Base-by-base conservation (phyloP, 2,797 vertebrate species). In the Calcarius lapponicus region DNA sequence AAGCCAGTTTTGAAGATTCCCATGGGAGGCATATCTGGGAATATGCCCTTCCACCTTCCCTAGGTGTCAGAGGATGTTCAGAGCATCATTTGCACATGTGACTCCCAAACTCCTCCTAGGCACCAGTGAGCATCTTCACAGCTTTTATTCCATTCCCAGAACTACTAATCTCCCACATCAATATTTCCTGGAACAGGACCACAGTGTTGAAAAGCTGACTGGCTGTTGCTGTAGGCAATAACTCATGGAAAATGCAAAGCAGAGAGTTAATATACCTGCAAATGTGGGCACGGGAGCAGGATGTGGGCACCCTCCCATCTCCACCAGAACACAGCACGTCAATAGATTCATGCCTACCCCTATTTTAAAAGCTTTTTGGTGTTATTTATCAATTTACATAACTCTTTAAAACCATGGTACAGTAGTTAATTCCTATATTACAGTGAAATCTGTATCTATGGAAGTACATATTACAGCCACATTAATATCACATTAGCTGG, bases 401-500 rank as follows among this genome's bases (percentile, higher is more conserved):
- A 96, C 67, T 97, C 93, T 91, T 96, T 95, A 94, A 96, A 97
- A 96, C 85, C 90, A 91, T 91, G 88, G 65, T 96, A 95, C 93
- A 96, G 97, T 94, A 97, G 85, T 92, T 88, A 96, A 95, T 96
- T 97, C 97, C 96, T 94, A 78, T 97, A 95, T 90, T 96, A 89
- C 86, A 93, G 47, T 95, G 95, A 97, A 96, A 97, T 95, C 97
- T 93, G 94, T 97, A 92, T 92, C 95, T 96, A 89, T 95, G 96
- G 97, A 97, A 97, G 92, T 65, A 91, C 92, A 78, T 96, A 96
- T 97, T 97, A 97, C 67, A 97, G 95, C 92, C 97, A 95, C 97
- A 98, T 98, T 98, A 98, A 97, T 97, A 98, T 97, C 98, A 97
- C 98, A 98, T 98, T 98, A 97, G 95, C 90, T 96, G 64, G 45